Evolutionary conservation across 2,113 vertebrate species (phyloP).

Genomic region (Elgaria multicarinata): DNA sequence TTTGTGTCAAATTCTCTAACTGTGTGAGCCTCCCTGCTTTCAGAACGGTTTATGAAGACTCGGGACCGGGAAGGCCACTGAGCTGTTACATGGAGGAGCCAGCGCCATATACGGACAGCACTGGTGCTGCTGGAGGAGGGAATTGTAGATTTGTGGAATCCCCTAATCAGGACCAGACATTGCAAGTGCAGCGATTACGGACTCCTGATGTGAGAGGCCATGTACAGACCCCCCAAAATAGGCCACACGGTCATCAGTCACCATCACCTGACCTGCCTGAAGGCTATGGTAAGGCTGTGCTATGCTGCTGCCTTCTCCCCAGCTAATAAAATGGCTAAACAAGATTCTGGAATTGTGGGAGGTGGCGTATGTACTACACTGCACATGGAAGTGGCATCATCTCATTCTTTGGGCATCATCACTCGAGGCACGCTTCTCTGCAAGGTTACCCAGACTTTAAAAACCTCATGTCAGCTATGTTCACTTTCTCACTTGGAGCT

Average conservation of each 20-base stretch:
- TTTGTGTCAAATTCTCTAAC: slow-evolving; percentile 35
- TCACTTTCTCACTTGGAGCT: not conserved
- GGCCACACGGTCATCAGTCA: slow-evolving; percentile 93
- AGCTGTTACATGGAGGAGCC: slow-evolving; percentile 96
- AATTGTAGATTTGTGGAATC: slow-evolving; percentile 89
- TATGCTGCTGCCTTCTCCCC: no score
- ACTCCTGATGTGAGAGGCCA: slow-evolving; percentile 88
- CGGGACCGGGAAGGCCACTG: slow-evolving; percentile 84
- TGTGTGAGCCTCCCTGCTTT: slow-evolving; percentile 53
- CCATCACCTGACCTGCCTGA: slow-evolving; percentile 95
- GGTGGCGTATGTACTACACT: not conserved
- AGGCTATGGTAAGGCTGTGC: slow-evolving; percentile 88
- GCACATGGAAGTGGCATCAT: not conserved
- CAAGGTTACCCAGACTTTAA: not conserved
- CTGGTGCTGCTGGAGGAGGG: slow-evolving; percentile 90
- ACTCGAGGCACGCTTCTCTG: not conserved
- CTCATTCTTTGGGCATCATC: not conserved
- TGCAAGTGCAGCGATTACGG: slow-evolving; percentile 90
- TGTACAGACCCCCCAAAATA: slow-evolving; percentile 90
- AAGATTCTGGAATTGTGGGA: no score
- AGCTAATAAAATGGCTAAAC: not conserved
- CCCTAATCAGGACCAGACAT: slow-evolving; percentile 88
- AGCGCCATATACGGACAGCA: slow-evolving; percentile 89
- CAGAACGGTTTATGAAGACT: slow-evolving; percentile 93
- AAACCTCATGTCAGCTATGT: not conserved